Evolutionary conservation across 2,888 invertebrate genomes (phyloP).

Genomic region (Hypomecis atomaria): DNA sequence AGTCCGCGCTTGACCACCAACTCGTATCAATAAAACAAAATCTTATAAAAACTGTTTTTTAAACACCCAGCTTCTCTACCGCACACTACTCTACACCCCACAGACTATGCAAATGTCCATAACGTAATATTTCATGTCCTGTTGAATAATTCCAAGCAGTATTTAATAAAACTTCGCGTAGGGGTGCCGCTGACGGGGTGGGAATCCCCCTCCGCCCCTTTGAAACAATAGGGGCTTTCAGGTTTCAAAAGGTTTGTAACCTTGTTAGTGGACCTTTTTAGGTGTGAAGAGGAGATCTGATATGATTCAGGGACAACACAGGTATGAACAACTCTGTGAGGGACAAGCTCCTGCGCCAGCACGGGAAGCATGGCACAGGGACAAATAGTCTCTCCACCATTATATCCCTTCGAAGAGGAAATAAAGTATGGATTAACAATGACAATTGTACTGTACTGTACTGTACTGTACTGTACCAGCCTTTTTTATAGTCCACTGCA

Average conservation of each 20-base stretch:
- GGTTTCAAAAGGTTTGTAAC: constrained; percentile 9
- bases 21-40: no score
- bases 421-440: no score
- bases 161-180: constrained; percentile 31
- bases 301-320: not conserved
- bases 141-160: constrained; percentile 31
- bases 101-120: constrained; percentile 32
- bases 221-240: constrained; percentile 24
- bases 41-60: no score
- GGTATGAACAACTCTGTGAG: no score
- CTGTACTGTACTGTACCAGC: no score
- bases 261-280: constrained; percentile 18
- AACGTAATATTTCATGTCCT: constrained; percentile 31
- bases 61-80: not conserved
- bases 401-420: no score
- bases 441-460: no score
- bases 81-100: constrained; percentile 12
- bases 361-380: no score
- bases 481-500: no score
- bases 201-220: constrained; percentile 14
- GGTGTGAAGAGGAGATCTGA: not conserved
- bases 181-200: constrained; percentile 11
- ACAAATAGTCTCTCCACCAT: no score
- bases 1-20: no score
- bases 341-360: no score